Evolutionary conservation across 2,113 vertebrate species (phyloP).

Genomic region (Pygoscelis antarcticus): DNA sequence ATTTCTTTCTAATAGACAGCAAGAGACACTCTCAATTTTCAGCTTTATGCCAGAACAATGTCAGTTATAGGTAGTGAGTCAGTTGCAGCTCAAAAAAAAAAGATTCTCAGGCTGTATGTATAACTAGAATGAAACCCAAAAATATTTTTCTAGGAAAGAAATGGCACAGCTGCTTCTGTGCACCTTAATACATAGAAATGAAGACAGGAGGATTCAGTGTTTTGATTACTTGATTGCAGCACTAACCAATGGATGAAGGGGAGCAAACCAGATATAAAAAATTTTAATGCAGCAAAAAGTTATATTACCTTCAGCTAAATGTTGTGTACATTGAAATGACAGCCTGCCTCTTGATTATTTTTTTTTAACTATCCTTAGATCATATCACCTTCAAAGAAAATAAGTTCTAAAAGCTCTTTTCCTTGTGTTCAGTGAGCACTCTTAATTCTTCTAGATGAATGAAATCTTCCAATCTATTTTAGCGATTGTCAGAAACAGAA

Average conservation of each 20-base stretch:
- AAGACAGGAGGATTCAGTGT: background rate
- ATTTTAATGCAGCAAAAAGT: background rate
- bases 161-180: background rate
- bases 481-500: background rate
- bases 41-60: background rate
- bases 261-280: background rate
- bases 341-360: background rate
- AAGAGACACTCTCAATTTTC: background rate
- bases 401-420: background rate
- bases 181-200: background rate
- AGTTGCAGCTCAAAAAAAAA: background rate
- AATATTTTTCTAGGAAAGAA: background rate
- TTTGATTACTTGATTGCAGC: conserved; percentile 15
- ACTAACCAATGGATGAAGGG: background rate
- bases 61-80: background rate
- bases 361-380: background rate
- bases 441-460: background rate
- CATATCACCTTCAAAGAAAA: background rate
- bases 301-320: background rate
- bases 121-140: background rate
- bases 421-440: background rate
- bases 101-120: background rate
- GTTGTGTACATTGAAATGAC: background rate
- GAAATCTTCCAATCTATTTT: background rate
- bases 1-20: background rate